Percentiles rank a stretch among this genome's conserved stretches.
phyloP scores from a whole-genome alignment of 2,113 vertebrate species.

The Sturnira hondurensis region DNA sequence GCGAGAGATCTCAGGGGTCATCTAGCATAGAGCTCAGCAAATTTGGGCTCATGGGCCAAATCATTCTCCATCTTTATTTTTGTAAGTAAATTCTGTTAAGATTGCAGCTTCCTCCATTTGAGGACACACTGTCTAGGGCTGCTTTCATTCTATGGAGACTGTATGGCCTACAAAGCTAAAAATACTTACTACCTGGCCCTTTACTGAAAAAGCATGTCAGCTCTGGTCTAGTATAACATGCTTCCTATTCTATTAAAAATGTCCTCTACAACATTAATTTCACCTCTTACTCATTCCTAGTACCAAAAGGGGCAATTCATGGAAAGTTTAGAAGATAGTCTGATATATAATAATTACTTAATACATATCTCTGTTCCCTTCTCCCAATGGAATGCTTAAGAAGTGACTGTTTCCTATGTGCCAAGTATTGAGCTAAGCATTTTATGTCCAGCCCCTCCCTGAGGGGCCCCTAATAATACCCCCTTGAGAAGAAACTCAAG shows the following conservation, averaged over 20 bases:
- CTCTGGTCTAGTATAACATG: neutral
- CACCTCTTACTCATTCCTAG: neutral
- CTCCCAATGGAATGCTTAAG: neutral
- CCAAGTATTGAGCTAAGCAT: neutral
- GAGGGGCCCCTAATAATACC: neutral
- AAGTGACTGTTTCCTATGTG: neutral
- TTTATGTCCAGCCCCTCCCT: neutral
- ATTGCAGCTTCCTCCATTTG: neutral
- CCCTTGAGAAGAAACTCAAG: neutral
- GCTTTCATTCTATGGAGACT: neutral
- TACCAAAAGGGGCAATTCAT: neutral
- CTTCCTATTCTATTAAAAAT: neutral
- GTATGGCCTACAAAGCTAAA: neutral
- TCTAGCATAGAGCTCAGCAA: neutral
- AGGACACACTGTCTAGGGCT: neutral
- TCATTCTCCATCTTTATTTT: neutral
- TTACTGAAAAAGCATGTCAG: neutral
- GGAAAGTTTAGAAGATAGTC: neutral
- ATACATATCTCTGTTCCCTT: neutral
- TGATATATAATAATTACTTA: neutral
- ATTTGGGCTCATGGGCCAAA: neutral
- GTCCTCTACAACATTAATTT: neutral
- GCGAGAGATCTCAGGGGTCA: neutral
- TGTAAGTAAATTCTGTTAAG: neutral
- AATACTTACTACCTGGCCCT: neutral